Conservation (phyloP, 2,888 invertebrate genomes). For the Oxyteleia sp. region DNA sequence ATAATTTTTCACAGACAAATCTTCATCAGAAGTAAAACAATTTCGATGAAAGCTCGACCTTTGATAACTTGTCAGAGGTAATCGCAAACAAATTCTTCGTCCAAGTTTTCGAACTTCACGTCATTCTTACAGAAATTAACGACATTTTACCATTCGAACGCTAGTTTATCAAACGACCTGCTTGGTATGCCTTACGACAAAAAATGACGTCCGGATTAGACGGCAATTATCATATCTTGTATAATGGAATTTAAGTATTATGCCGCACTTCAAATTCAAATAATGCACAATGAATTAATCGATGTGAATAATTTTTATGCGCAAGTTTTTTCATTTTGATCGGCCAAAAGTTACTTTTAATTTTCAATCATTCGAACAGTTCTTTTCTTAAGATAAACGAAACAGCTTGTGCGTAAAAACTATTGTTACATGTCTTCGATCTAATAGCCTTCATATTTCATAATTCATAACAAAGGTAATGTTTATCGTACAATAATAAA, state of each 20-base stretch:
- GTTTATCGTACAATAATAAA: constrained; percentile 40
- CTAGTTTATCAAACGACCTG: constrained; percentile 56
- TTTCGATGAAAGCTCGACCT: too few species aligned
- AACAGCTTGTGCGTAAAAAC: constrained; percentile 12
- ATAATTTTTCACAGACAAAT: too few species aligned
- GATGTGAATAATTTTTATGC: constrained; percentile 29
- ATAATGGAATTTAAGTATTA: constrained; percentile 45
- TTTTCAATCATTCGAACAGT: not conserved
- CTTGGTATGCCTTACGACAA: constrained; percentile 67
- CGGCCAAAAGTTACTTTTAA: constrained; percentile 7
- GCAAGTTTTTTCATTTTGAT: constrained; percentile 25
- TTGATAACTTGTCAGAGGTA: too few species aligned
- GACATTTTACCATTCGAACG: constrained; percentile 31
- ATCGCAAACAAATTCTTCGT: constrained; percentile 17
- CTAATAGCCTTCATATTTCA: constrained; percentile 56
- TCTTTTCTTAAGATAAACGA: not conserved
- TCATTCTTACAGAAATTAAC: constrained; percentile 19
- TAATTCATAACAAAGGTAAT: constrained; percentile 39
- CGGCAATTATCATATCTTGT: constrained; percentile 52
- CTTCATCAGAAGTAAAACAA: too few species aligned
- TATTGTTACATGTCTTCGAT: constrained; percentile 31
- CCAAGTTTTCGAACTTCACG: constrained; percentile 16
- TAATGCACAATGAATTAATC: constrained; percentile 63
- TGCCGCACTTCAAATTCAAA: constrained; percentile 62
- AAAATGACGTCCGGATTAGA: constrained; percentile 38